A percentile compares a stretch with the other conserved stretches of the same genome.
phyloP scores from a whole-genome alignment of 2,797 vertebrate species.

The Lepilemur ruficaudatus region DNA sequence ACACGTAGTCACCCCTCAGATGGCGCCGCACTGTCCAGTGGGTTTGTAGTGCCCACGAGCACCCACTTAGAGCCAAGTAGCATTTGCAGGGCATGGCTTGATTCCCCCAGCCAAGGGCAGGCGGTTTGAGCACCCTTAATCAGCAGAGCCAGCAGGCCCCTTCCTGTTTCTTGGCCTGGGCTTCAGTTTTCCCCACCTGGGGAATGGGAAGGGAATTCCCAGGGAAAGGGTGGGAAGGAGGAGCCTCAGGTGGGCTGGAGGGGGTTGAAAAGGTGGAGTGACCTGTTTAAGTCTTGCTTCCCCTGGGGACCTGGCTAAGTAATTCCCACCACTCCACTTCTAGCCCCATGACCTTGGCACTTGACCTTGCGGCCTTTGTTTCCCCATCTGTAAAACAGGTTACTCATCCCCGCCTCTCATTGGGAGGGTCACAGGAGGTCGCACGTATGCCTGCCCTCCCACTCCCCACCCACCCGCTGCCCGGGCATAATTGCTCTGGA shows the following conservation, averaged over 20 bases:
- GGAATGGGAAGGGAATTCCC: neutral
- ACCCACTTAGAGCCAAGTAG: neutral
- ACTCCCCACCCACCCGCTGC: neutral
- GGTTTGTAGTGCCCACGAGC: neutral
- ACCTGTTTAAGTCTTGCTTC: neutral
- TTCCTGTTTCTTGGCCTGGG: neutral
- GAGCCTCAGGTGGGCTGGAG: neutral
- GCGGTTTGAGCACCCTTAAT: neutral
- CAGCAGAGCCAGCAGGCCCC: neutral
- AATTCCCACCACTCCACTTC: neutral
- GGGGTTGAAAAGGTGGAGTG: neutral
- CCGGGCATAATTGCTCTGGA: constrained; percentile 45
- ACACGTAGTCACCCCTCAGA: neutral
- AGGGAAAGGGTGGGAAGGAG: neutral
- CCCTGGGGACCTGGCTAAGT: neutral
- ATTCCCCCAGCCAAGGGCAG: neutral
- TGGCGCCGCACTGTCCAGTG: neutral
- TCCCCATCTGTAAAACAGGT: constrained; percentile 60
- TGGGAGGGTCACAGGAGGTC: constrained; percentile 56
- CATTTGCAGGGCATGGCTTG: neutral
- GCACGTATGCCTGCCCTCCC: neutral
- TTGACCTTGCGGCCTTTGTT: constrained; percentile 32
- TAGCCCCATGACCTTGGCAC: constrained; percentile 46
- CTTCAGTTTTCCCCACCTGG: neutral
- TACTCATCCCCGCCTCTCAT: neutral